These are phyloP conservation scores for Eretmochelys imbricata DNA, from an alignment of 2,113 vertebrate species.

Conservation along the genomic window DNA sequence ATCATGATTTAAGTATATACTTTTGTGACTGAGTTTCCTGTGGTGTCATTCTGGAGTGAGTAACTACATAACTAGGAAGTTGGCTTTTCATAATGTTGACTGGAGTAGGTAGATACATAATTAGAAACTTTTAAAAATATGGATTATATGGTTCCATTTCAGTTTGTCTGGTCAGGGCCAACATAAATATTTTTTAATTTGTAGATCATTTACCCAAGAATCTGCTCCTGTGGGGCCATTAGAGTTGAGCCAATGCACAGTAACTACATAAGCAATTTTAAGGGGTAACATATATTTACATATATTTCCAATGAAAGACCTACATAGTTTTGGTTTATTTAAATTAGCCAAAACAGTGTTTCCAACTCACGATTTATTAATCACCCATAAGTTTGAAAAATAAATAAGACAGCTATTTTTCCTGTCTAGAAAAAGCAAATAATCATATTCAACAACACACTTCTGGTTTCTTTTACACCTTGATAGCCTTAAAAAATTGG, in stretches of 20 bases:
- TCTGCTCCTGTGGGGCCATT: neutral
- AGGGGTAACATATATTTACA: neutral
- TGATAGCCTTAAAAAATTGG: conserved; percentile 21
- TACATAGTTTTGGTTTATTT: neutral
- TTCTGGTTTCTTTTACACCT: neutral
- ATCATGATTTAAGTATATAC: neutral
- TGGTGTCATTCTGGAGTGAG: neutral
- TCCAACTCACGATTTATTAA: neutral
- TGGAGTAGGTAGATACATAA: neutral
- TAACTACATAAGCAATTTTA: neutral
- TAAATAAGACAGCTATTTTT: neutral
- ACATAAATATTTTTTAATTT: neutral
- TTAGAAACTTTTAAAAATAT: neutral
- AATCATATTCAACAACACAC: neutral
- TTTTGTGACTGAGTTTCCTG: neutral
- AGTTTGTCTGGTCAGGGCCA: neutral
- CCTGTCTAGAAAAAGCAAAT: neutral
- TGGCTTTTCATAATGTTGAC: neutral
- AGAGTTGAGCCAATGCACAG: neutral
- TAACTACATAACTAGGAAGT: neutral
- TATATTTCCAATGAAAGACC: neutral
- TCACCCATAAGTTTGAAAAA: neutral
- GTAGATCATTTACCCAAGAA: neutral
- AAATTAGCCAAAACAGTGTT: neutral
- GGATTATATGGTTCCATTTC: neutral